Evolutionary conservation across 2,113 vertebrate species (phyloP).

Genomic region (Pithys albifrons): DNA sequence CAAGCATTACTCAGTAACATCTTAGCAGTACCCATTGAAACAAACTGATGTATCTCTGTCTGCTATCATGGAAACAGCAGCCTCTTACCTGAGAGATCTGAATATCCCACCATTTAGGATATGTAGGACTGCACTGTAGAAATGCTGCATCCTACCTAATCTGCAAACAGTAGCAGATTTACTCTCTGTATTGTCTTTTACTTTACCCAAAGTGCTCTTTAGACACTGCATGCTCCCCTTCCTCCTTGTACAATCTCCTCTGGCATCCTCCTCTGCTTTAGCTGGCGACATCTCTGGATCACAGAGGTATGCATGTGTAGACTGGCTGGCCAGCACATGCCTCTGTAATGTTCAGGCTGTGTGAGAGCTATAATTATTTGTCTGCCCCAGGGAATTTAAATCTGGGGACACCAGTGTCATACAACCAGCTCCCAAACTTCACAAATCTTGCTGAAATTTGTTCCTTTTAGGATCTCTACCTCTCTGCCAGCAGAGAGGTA

Average conservation of each 20-base stretch:
- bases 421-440: neutral
- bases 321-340: neutral
- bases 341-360: neutral
- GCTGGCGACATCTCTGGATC: neutral
- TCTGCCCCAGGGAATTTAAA: neutral
- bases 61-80: neutral
- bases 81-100: neutral
- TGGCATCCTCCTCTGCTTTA: neutral
- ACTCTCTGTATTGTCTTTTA: neutral
- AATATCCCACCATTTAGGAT: neutral
- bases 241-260: neutral
- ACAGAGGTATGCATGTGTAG: neutral
- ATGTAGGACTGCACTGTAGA: neutral
- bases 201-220: neutral
- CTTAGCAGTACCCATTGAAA: neutral
- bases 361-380: neutral
- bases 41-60: neutral
- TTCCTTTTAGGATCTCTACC: neutral
- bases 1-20: neutral
- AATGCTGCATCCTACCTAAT: neutral
- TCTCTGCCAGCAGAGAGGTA: neutral
- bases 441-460: neutral
- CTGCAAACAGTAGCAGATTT: neutral
- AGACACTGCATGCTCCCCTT: rapidly evolving
- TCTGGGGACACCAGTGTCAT: neutral